Percentiles rank a stretch among this genome's conserved stretches.
phyloP scores from a whole-genome alignment of 1,140 invertebrate species.

The Eupristina koningsbergeri region DNA sequence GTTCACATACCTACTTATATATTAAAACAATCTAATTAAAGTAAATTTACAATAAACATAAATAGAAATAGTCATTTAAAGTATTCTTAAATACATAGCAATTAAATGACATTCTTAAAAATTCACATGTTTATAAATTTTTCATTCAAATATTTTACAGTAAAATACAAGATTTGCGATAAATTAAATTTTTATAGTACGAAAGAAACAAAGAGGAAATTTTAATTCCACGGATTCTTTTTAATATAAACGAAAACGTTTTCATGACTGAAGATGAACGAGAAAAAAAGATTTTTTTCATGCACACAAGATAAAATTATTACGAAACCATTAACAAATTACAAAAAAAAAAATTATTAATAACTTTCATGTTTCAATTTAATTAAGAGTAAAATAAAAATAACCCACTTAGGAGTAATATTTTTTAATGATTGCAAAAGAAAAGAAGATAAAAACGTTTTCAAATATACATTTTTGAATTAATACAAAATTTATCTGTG shows the following conservation, averaged over 20 bases:
- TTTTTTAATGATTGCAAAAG: not conserved
- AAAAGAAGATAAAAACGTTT: not conserved
- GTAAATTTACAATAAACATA: no score
- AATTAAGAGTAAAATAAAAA: not conserved
- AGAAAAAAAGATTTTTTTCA: not conserved
- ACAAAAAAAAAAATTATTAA: no score
- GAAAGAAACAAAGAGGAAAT: not conserved
- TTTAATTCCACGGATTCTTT: not conserved
- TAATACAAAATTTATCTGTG: not conserved
- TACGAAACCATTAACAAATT: no score
- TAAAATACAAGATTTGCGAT: not conserved
- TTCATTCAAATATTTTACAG: not conserved
- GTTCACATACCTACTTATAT: no score
- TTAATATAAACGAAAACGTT: not conserved
- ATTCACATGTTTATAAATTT: no score
- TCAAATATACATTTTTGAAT: conserved; percentile 14
- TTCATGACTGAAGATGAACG: not conserved
- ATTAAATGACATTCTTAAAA: no score
- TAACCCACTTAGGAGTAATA: not conserved
- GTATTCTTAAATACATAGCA: no score
- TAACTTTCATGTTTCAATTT: not conserved
- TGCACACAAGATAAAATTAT: not conserved
- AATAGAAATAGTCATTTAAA: no score
- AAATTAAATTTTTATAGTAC: conserved; percentile 22
- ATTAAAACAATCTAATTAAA: no score